phyloP scores from a whole-genome alignment of 2,113 vertebrate species.

The Paratilapia polleni region DNA sequence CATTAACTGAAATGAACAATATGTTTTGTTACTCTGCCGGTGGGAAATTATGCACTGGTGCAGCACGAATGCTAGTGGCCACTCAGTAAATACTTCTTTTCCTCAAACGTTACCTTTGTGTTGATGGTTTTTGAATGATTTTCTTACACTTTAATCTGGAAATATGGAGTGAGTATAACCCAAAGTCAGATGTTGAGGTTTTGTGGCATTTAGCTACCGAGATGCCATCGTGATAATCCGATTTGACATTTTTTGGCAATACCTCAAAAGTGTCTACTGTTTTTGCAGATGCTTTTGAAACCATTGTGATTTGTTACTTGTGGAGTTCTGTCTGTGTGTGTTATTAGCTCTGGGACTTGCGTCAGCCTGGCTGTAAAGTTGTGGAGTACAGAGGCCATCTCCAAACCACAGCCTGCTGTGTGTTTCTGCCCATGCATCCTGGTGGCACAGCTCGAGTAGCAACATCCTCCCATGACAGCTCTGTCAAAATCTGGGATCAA shows the following conservation, averaged over 20 bases:
- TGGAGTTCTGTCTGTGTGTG: slow-evolving; percentile 41
- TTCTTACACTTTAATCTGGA: background rate
- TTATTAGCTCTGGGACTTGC: slow-evolving; percentile 93
- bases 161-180: background rate
- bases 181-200: background rate
- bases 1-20: background rate
- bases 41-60: background rate
- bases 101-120: background rate
- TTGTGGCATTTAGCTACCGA: background rate
- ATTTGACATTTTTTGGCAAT: background rate
- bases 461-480: slow-evolving; percentile 89
- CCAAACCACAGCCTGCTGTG: slow-evolving; percentile 87
- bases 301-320: background rate
- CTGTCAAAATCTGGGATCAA: slow-evolving; percentile 90
- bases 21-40: background rate
- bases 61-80: too few species aligned
- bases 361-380: slow-evolving; percentile 86
- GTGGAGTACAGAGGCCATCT: slow-evolving; percentile 90
- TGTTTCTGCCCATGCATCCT: slow-evolving; percentile 84
- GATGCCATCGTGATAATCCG: background rate
- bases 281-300: background rate
- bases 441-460: slow-evolving; percentile 78
- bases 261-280: background rate
- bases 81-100: background rate
- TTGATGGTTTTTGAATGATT: background rate